Base-by-base conservation (phyloP, 2,113 vertebrate species). In the Oryzias melastigma region DNA sequence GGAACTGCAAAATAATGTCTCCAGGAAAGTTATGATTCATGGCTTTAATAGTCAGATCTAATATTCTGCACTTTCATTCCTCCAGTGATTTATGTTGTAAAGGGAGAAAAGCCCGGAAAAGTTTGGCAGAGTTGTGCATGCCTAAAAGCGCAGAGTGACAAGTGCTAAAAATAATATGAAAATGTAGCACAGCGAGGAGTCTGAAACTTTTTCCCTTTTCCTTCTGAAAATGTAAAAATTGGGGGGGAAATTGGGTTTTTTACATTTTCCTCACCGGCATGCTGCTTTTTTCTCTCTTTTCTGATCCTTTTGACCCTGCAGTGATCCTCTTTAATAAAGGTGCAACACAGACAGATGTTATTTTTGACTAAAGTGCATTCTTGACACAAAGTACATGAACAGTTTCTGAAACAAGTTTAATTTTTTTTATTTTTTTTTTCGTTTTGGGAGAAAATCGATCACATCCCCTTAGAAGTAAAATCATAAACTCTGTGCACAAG, bases 151-250 rank as follows among this genome's bases (percentile, higher is more conserved):
- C 1, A 61, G 5, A 71, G 29, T 42, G 48, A 22, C 47, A 40
- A 56, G 46, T 10, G 58, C 68, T 59, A 59, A 66, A 73, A 66
- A 70, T 59, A 67, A 52, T 18, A 19, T 53, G 63, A 20, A 25
- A 43, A 49, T 53, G 44, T 62, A n/a, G 12, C 59, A 58, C 58
- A 50, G 46, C 17, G 10, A 54, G 57, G 46, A 18, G 42, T 63
- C 53, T 18, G 47, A 48, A 51, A 55, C 62, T 45, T 2, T 35
- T 27, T 35, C 29, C 29, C 10, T 16, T 2, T n/a, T 10, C 57
- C 49, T 41, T 52, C 50, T 60, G 24, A 42, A 62, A 29, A 57
- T 1, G 15, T 22, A 49, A 65, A 35, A 69, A 53, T 55, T 13
- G 59, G 35, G 14, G 14, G 14, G 7, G 16, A 8, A n/a, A 51